A percentile compares a stretch with the other conserved stretches of the same genome.
phyloP scores from a whole-genome alignment of 2,888 invertebrate genomes.

The Drosophila nr. perissopoda region DNA sequence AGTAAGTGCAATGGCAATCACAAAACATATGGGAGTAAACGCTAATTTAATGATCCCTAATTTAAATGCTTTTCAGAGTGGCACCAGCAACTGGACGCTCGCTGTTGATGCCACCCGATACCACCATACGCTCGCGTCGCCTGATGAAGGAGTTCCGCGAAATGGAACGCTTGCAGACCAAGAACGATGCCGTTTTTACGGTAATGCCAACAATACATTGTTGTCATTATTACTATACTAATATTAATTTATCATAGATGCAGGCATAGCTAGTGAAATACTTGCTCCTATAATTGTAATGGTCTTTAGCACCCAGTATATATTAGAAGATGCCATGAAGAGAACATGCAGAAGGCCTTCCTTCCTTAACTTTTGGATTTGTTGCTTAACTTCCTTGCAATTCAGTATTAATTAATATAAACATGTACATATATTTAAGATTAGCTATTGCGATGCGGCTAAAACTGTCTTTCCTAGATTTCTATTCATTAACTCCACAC shows the following conservation, averaged over 20 bases:
- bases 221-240: background rate
- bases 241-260: background rate
- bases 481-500: background rate
- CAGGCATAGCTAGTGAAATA: background rate
- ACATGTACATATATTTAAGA: background rate
- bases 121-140: slow-evolving; percentile 90
- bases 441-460: background rate
- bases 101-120: slow-evolving; percentile 85
- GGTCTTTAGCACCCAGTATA: background rate
- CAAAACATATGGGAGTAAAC: background rate
- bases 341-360: background rate
- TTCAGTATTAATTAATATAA: background rate
- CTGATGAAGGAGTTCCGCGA: slow-evolving; percentile 95
- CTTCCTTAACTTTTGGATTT: background rate
- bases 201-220: slow-evolving; percentile 81
- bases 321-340: background rate
- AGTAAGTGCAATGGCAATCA: slow-evolving; percentile 55
- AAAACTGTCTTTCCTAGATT: background rate
- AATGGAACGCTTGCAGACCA: slow-evolving; percentile 90
- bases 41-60: background rate
- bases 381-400: background rate
- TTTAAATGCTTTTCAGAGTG: slow-evolving; percentile 72
- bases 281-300: background rate
- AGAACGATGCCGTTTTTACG: slow-evolving; percentile 90
- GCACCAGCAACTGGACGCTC: slow-evolving; percentile 81